Evolutionary conservation across 2,113 vertebrate genomes (phyloP), one percentile per base, ranked within the genome.

Genomic region (Carassius gibelio): DNA sequence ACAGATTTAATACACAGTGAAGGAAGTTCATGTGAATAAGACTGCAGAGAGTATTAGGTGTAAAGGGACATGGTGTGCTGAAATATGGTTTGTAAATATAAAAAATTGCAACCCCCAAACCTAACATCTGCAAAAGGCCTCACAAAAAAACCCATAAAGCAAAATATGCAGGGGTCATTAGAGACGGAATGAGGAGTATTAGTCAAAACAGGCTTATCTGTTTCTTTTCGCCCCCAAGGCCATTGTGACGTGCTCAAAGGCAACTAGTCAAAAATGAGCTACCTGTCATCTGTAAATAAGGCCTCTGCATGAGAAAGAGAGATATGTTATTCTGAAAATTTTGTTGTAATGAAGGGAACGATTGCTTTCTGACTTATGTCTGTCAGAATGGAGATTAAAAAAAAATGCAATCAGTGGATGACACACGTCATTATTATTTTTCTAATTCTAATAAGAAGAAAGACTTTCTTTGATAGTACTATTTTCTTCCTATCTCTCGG

Each of bases 121-220:
- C 34, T 6, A 62, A 61, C 76, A 45, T 42, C 21, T 62, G 79
- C 69, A 30, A 81, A 81, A 66, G 19, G 3, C 2, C 8, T 48
- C 3, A 50, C 8, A 50, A 50, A 48, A 52, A 52, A 30, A 3
- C 17, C 17, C 52, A 50, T 68, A 50, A 68, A 68, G 23, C 62
- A 66, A 50, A 50, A 81, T 52, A 68, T 68, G 62, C 21, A 26
- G n/a, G 21, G 77, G 77, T 64, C 64, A 81, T 69, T 55, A 66
- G 66, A 85, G 34, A 78, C 23, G 34, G n/a, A 80, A 57, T 15
- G 36, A 81, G 17, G 14, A 52, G 45, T 52, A 30, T 69, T 81
- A 81, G 62, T 69, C 61, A 81, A 69, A 81, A 81, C 45, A 36
- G 26, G 23, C 79, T 81, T 81, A 81, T 81, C 79, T 69, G 19